Base-by-base conservation (phyloP, 2,797 vertebrate genomes). In the Falco rusticolus region DNA sequence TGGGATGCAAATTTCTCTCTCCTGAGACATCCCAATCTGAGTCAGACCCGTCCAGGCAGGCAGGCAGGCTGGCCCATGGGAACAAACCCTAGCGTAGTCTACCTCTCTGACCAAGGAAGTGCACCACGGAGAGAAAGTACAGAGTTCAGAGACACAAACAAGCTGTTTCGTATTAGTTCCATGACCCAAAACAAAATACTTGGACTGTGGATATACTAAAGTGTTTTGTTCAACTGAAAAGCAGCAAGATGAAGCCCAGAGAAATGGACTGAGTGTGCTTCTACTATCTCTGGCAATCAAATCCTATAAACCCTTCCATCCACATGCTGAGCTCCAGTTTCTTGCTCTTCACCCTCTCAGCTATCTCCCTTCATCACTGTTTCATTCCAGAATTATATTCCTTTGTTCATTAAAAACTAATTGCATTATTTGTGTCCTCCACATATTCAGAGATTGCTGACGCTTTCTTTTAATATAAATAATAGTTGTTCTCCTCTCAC, bases 161-260 rank as follows among this genome's bases (percentile, higher is more conserved):
- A 92, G 87, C 87, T 89, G 91, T 81, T 92, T 75, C 57, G 20
- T 4, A 3, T 90, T 71, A 96, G 71, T 53, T 89, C 90, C 25
- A 72, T 59, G 84, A 84, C 87, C 75, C 61, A 29, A 94, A 89
- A 21, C 65, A 51, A 81, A 89, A 59, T 60, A 33, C 71, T 47
- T 5, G 75, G 66, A 50, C 72, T 75, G 68, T 22, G 28, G 77
- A 43, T 53, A 31, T 37, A 71, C 69, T 59, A 41, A 83, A 65
- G 54, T 29, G 31, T 37, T 90, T 57, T 63, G 25, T 75, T 87
- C 8, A 2, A 5, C 47, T 91, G 51, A 59, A 74, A 71, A 93
- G 51, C 84, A 81, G 34, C 51, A 65, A 89, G 87, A 53, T 14
- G n/a, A 93, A 85, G 59, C 33, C n/a, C 61, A 39, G 24, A 70